Evolutionary conservation across 2,888 invertebrate genomes (phyloP).

Genomic region (Sphinx pinastri): DNA sequence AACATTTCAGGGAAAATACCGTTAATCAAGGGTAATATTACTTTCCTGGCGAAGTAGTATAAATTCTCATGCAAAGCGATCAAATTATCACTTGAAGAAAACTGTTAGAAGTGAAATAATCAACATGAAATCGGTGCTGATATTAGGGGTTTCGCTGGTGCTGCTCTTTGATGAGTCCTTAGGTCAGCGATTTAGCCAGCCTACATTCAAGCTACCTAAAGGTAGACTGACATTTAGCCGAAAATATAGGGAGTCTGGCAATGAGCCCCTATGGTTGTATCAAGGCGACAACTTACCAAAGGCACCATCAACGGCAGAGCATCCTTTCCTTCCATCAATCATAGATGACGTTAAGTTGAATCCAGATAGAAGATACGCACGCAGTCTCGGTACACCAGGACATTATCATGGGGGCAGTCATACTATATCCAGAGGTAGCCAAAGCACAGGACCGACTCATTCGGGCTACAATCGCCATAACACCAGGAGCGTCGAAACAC

Average conservation of each 20-base stretch:
- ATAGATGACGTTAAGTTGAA: constrained; percentile 35
- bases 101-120: not conserved
- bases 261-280: constrained; percentile 35
- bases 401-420: constrained; percentile 47
- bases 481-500: constrained; percentile 37
- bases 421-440: constrained; percentile 40
- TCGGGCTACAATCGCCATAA: constrained; percentile 59
- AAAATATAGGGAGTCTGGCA: constrained; percentile 40
- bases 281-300: constrained; percentile 31
- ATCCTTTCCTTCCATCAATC: constrained; percentile 33
- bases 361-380: constrained; percentile 32
- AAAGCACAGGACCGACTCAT: constrained; percentile 53
- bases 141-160: constrained; percentile 37
- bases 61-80: constrained; percentile 6
- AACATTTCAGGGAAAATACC: not conserved
- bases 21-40: constrained; percentile 12
- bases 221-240: constrained; percentile 39
- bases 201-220: constrained; percentile 45
- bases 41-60: constrained; percentile 27
- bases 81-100: constrained; percentile 14
- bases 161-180: constrained; percentile 41
- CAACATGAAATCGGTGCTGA: constrained; percentile 24
- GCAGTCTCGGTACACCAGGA: constrained; percentile 46
- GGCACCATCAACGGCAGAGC: constrained; percentile 34
- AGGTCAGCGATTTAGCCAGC: constrained; percentile 42